Percentiles rank a stretch among this genome's conserved stretches.
Conservation (phyloP, 2,888 invertebrate species). For the Microlaimidae sp. region DNA sequence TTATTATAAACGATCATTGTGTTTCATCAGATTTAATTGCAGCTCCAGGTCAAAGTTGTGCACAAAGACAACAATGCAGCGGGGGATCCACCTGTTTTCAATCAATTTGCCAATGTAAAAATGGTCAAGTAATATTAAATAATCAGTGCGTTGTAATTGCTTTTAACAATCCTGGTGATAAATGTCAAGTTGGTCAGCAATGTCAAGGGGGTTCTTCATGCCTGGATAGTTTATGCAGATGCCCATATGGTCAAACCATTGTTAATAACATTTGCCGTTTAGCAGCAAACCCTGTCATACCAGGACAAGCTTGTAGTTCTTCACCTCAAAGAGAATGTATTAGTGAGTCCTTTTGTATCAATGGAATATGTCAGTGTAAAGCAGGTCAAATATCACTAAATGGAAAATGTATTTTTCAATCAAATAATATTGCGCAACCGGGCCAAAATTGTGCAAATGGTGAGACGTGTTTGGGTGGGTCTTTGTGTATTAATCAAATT, state of each 20-base stretch:
- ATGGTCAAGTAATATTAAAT: not conserved
- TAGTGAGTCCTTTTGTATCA: not conserved
- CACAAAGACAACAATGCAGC: slow-evolving; percentile 17
- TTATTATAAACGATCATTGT: not conserved
- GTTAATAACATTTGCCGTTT: not conserved
- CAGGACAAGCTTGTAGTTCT: not conserved
- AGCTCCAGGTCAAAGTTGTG: slow-evolving; percentile 1
- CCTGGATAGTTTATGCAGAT: not conserved
- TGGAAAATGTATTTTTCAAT: not conserved
- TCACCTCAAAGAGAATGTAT: not conserved
- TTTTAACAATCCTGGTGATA: not conserved
- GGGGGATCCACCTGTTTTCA: slow-evolving; percentile 26
- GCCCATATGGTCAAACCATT: not conserved
- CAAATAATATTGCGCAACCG: not conserved
- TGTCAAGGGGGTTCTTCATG: slow-evolving; percentile 4
- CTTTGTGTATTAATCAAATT: not conserved
- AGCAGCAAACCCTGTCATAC: not conserved
- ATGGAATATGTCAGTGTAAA: not conserved
- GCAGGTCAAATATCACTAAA: not conserved
- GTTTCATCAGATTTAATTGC: not conserved
- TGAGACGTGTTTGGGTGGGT: slow-evolving; percentile 12
- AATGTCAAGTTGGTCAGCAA: not conserved
- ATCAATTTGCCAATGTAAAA: slow-evolving; percentile 10
- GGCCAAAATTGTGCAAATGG: slow-evolving; percentile 7
- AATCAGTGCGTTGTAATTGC: too few species aligned